Conservation (phyloP, 1,140 invertebrate genomes). For the Eumaeus atala region DNA sequence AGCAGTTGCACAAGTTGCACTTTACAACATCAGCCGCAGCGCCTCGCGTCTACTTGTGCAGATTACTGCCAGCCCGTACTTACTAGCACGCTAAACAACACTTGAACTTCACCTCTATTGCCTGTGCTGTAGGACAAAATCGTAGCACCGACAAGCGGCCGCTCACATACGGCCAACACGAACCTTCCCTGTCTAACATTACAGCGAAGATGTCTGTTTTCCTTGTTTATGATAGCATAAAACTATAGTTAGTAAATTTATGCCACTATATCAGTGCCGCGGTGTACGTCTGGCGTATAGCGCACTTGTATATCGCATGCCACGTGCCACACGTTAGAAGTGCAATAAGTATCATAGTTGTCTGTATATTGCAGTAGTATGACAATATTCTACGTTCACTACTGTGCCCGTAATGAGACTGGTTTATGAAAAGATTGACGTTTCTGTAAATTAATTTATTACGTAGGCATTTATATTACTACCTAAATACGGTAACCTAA, state of each 20-base stretch:
- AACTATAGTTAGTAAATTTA: slow-evolving; percentile 56
- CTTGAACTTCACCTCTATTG: slow-evolving; percentile 54
- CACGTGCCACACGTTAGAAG: too few species aligned
- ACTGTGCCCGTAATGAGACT: too few species aligned
- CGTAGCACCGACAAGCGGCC: slow-evolving; percentile 26
- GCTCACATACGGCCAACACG: slow-evolving; percentile 30
- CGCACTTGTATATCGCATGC: slow-evolving; percentile 19
- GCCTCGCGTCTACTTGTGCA: slow-evolving; percentile 50
- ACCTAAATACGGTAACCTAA: too few species aligned
- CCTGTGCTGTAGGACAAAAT: slow-evolving; percentile 40
- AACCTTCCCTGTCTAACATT: slow-evolving; percentile 35
- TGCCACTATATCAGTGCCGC: slow-evolving; percentile 37
- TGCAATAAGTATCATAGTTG: too few species aligned
- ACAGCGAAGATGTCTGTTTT: slow-evolving; percentile 59
- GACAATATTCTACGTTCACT: too few species aligned
- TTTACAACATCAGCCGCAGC: slow-evolving; percentile 25
- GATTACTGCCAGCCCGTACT: slow-evolving; percentile 50
- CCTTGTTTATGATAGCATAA: slow-evolving; percentile 65
- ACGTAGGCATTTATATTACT: too few species aligned
- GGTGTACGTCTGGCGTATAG: slow-evolving; percentile 10
- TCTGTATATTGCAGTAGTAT: too few species aligned
- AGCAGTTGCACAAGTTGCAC: slow-evolving; percentile 32
- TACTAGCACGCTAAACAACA: slow-evolving; percentile 34
- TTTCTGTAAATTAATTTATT: too few species aligned
- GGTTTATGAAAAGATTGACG: too few species aligned